Percentiles rank a stretch among this genome's conserved stretches.
Evolutionary conservation across 1,140 invertebrate genomes (phyloP).

Genomic region (Aradophagus sp.): DNA sequence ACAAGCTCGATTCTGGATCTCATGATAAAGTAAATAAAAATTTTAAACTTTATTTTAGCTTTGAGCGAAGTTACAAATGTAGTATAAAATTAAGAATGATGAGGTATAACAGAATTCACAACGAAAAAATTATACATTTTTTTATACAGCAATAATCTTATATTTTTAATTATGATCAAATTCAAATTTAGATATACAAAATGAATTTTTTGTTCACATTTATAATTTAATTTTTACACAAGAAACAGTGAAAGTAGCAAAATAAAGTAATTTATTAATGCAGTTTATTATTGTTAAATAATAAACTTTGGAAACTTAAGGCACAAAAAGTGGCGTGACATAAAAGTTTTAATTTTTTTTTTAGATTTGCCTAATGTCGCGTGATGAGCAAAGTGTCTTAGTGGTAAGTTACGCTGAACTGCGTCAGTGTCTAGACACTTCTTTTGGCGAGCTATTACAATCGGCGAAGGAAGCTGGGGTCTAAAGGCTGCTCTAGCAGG

Average conservation of each 20-base stretch:
- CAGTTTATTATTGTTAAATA: not conserved
- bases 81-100: too few relatives aligned
- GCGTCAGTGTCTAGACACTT: slow-evolving; percentile 94
- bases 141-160: not conserved
- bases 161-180: not conserved
- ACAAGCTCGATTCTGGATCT: slow-evolving; percentile 93
- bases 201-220: not conserved
- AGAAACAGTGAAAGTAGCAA: not conserved
- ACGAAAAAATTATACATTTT: too few relatives aligned
- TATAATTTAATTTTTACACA: not conserved
- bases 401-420: slow-evolving; percentile 96
- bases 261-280: not conserved
- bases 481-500: slow-evolving; percentile 41
- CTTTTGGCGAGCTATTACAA: slow-evolving; percentile 88
- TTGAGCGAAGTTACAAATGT: too few relatives aligned
- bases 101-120: too few relatives aligned
- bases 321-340: too few relatives aligned
- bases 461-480: slow-evolving; percentile 74
- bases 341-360: slow-evolving; percentile 34
- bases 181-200: not conserved
- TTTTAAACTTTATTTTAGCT: too few relatives aligned
- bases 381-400: slow-evolving; percentile 96
- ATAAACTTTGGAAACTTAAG: not conserved
- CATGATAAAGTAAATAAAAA: slow-evolving; percentile 83
- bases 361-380: slow-evolving; percentile 94